Conservation (phyloP, 92 coral and sea anemone species). For the Meandrina meandrites region DNA sequence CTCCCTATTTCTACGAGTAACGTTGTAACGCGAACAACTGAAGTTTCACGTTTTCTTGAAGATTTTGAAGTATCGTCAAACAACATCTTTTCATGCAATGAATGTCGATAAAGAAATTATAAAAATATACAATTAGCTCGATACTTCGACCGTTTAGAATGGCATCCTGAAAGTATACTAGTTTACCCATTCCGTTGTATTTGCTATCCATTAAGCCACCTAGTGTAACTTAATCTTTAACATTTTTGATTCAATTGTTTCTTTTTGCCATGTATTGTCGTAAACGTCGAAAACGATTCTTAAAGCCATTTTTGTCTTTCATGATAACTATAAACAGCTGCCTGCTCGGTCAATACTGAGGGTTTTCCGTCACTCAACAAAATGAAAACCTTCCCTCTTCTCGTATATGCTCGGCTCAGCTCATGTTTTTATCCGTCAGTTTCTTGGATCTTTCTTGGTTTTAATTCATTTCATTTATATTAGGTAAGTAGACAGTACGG, state of each 20-base stretch:
- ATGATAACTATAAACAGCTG: constrained; percentile 19
- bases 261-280: neutral
- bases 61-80: neutral
- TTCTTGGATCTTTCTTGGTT: neutral
- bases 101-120: neutral
- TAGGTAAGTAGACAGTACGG: neutral
- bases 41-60: neutral
- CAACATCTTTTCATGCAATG: too few relatives aligned
- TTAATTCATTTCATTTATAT: neutral
- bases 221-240: neutral
- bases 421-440: neutral
- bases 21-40: too few relatives aligned
- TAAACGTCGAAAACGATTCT: neutral
- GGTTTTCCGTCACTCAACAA: constrained; percentile 15
- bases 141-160: neutral
- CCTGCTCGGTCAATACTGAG: constrained; percentile 15
- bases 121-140: neutral
- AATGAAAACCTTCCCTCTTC: neutral
- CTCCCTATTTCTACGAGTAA: too few relatives aligned
- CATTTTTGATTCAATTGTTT: neutral
- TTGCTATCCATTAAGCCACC: neutral
- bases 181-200: neutral
- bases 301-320: neutral
- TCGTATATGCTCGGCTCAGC: neutral
- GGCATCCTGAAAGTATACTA: neutral